Evolutionary conservation across 2,113 vertebrate genomes (phyloP).

Genomic region (Gymnogyps californianus): DNA sequence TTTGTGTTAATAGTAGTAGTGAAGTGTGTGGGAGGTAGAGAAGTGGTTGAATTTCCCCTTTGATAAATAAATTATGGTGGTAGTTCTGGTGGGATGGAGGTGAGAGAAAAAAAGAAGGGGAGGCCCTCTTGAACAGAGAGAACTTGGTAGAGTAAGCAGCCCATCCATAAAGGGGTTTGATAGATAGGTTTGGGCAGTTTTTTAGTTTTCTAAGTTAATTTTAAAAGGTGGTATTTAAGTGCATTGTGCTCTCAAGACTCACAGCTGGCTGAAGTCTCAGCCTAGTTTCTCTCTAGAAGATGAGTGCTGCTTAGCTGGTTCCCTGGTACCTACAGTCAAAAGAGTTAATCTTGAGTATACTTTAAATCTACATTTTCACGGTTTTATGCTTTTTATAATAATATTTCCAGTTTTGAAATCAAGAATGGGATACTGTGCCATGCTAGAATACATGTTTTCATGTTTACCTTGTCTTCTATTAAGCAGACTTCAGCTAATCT

Average conservation of each 20-base stretch:
- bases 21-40: background rate
- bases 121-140: background rate
- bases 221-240: background rate
- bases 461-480: background rate
- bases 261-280: background rate
- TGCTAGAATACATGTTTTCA: background rate
- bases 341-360: background rate
- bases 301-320: background rate
- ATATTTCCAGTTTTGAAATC: background rate
- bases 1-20: background rate
- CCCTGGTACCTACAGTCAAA: background rate
- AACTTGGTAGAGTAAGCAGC: background rate
- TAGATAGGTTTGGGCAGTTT: background rate
- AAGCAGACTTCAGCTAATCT: background rate
- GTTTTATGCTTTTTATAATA: background rate
- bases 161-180: background rate
- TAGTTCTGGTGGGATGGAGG: background rate
- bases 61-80: background rate
- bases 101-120: background rate
- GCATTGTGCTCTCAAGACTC: background rate
- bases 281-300: background rate
- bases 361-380: background rate
- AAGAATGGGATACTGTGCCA: background rate
- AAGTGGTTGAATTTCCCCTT: background rate
- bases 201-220: background rate